Evolutionary conservation across 2,113 vertebrate genomes (phyloP).

Genomic region (Empidonax traillii): DNA sequence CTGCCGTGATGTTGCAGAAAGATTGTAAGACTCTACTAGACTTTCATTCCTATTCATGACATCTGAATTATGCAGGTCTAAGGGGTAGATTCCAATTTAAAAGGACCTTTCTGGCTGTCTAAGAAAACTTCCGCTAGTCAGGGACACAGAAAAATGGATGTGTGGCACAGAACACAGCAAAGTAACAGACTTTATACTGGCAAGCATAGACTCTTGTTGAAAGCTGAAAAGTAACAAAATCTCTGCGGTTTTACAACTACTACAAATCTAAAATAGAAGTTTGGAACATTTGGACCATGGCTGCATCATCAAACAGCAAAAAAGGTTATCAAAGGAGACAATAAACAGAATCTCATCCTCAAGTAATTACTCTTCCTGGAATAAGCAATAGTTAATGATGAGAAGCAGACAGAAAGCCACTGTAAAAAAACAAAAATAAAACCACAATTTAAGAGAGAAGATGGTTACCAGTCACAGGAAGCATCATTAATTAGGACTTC

Average conservation of each 20-base stretch:
- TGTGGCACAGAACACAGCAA: accelerated
- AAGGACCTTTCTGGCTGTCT: background rate
- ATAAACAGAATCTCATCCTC: background rate
- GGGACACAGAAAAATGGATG: background rate
- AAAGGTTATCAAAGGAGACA: background rate
- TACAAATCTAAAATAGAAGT: background rate
- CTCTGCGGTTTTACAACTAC: background rate
- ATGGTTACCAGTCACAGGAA: slow-evolving; percentile 5
- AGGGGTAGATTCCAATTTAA: background rate
- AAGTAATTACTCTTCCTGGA: background rate
- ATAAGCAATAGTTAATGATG: slow-evolving; percentile 8
- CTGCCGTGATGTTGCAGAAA: background rate
- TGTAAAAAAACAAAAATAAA: background rate
- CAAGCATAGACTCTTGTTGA: background rate
- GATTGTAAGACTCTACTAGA: background rate
- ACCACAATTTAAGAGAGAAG: background rate
- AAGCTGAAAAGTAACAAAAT: background rate
- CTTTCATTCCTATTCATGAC: background rate
- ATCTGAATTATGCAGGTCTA: background rate
- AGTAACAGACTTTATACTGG: background rate
- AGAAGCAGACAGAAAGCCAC: slow-evolving; percentile 1
- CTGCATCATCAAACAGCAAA: background rate
- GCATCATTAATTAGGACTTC: slow-evolving; percentile 17
- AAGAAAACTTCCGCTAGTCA: background rate
- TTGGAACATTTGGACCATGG: background rate